A percentile compares a stretch with the other conserved stretches of the same genome.
Conservation (phyloP, 2,113 vertebrate species). For the Malurus melanocephalus region DNA sequence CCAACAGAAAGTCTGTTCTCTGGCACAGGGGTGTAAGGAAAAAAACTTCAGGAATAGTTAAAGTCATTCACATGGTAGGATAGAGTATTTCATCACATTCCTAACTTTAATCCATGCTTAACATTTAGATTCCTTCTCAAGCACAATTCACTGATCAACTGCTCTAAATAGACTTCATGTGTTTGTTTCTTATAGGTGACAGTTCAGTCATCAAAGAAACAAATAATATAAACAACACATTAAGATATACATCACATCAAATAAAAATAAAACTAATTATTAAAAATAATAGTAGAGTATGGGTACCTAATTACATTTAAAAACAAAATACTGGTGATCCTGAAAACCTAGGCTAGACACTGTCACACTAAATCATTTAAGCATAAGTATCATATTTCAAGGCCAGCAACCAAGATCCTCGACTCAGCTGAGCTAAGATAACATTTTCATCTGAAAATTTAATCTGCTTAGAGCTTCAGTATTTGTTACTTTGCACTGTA, state of each 20-base stretch:
- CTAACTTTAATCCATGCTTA: not conserved
- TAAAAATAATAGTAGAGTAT: not conserved
- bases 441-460: constrained; percentile 54
- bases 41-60: not conserved
- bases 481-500: not conserved
- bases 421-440: constrained; percentile 21
- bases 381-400: constrained; percentile 39
- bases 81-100: not conserved
- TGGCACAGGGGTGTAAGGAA: not conserved
- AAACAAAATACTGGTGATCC: constrained; percentile 3
- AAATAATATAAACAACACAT: not conserved
- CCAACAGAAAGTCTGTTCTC: not conserved
- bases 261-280: not conserved
- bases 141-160: not conserved
- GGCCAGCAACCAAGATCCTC: constrained; percentile 38
- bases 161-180: not conserved
- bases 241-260: not conserved
- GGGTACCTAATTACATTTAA: not conserved
- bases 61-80: not conserved
- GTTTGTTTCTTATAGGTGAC: not conserved
- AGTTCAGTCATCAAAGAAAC: not conserved
- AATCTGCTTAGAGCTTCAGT: constrained; percentile 13
- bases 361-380: constrained; percentile 47
- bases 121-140: not conserved
- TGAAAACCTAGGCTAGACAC: constrained; percentile 20